Base-by-base conservation (phyloP, 2,888 invertebrate genomes). In the Leptodirus hochenwartii region DNA sequence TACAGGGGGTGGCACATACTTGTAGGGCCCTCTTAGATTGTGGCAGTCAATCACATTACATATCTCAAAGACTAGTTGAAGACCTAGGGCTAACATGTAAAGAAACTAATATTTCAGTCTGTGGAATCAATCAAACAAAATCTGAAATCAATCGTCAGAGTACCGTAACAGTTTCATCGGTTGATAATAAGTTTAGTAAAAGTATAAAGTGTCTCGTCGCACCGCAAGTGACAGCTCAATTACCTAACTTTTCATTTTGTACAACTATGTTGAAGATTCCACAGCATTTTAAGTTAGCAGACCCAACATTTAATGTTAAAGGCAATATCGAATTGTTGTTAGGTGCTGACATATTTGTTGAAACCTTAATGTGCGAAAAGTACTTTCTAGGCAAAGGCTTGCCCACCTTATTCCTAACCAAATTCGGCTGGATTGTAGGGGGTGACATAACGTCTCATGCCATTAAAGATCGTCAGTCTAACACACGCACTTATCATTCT, bases 31-130 rank as follows among this genome's bases (percentile, higher is more conserved):
- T 30, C 25, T 26, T 30, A 30, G 25, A 30, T 17, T 25, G 25
- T 3, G 31, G 31, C 17, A 25, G 25, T 3, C 31, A 30, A 26
- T 15, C 31, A 1, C 25, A 30, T 14, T 30, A 25, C 17, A 17
- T 30, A 9, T 25, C 31, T 5, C 12, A 14, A 5, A 22, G 17
- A 3, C 13, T 30, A 17, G 17, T 11, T 25, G n/a, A 30, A 5
- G 17, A 25, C n/a, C 20, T 30, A 25, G 11, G 8, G 3, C n/a
- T 30, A 25, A n/a, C 8, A 9, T n/a, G 9, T 2, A 9, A 13
- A 10, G 26, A 30, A 25, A 15, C 26, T 14, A 16, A 30, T 26
- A 15, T 30, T 15, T 10, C 25, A 3, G 16, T 30, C 3, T 10
- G 13, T 5, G 31, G 31, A 10, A 25, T 30, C 2, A 30, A 13